Evolutionary conservation across 2,797 vertebrate species (phyloP), one percentile per base, ranked within the genome.

Genomic region (Steatocranus sp.): DNA sequence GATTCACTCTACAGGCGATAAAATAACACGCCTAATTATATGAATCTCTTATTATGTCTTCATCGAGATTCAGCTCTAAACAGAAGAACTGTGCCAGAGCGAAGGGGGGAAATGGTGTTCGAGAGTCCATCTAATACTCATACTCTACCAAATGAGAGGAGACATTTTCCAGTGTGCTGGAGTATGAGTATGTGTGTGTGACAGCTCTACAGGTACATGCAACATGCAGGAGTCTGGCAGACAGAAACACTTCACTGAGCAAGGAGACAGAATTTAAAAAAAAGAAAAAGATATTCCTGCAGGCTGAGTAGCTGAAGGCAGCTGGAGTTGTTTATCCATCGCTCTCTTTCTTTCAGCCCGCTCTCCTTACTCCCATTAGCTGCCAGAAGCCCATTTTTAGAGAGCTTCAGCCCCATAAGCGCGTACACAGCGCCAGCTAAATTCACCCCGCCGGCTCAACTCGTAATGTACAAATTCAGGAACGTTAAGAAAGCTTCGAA

Each of bases 271-370:
- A 25, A n/a, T 27, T 70, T 14, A 1, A 15, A 20, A 27, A 30
- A 50, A 46, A 58, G 18, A 38, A 20, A 75, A 61, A 73, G 18
- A 81, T 77, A 56, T 83, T 80, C 78, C 81, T 82, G 56, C 79
- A 82, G 84, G 85, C 70, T 78, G 79, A 87, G 79, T 6, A 43
- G 79, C 86, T 85, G 83, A 84, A 76, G 80, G 81, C 85, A 75
- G 87, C 87, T 88, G 68, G 78, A 90, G 82, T 75, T 87, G 91
- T 90, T 92, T 87, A 88, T 83, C 61, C 75, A 78, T 54, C 38
- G 53, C 81, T 88, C 58, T 50, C 23, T 38, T 51, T 80, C 80
- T 79, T 85, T 73, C 77, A 81, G 38, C 82, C 77, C 7, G 11
- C 84, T 79, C 83, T 86, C 68, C 74, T 79, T 32, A 66, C 66